Base-by-base conservation (phyloP, 2,797 vertebrate genomes). In the Allochrocebus solatus region DNA sequence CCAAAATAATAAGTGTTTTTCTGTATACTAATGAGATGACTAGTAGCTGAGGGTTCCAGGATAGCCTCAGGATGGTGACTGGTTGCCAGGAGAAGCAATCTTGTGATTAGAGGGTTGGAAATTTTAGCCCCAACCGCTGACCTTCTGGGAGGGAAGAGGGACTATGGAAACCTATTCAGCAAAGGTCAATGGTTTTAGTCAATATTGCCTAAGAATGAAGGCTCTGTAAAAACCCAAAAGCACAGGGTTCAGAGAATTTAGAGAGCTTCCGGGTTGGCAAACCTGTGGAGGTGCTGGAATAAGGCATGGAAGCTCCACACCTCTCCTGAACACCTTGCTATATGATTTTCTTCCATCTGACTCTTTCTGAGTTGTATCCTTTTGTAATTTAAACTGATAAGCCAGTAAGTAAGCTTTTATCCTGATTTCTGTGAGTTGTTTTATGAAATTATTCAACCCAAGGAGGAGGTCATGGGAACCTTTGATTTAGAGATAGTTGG, bases 241-340 rank as follows among this genome's bases (percentile, higher is more conserved):
- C n/a, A 41, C 19, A 36, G n/a, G 8, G 7, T 33, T 53, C 17
- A 3, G 22, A 41, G 70, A 57, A 21, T 43, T 70, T 10, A 12
- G 8, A 9, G 24, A 41, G 9, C 28, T 33, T 17, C 21, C 2
- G 0, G 14, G 22, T 17, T 83, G 5, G 6, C 59, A 8, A 53
- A 1, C 8, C 46, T 10, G 8, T 50, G 13, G 5, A 28, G 2
- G 21, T 33, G 13, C 10, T 36, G 6, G 13, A 17, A 43, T 39
- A 39, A 36, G 33, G 57, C 22, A 0, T 14, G 21, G 4, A n/a
- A n/a, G 10, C 14, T 43, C 28, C 13, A 1, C 4, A 2, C 21
- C 10, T 16, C 46, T 36, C 16, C 55, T 26, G 39, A 2, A 5
- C 6, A 36, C 5, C 4, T 36, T 5, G 14, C 46, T 24, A 6